Evolutionary conservation across 2,113 vertebrate species (phyloP).

Genomic region (Pterophyllum scalare): DNA sequence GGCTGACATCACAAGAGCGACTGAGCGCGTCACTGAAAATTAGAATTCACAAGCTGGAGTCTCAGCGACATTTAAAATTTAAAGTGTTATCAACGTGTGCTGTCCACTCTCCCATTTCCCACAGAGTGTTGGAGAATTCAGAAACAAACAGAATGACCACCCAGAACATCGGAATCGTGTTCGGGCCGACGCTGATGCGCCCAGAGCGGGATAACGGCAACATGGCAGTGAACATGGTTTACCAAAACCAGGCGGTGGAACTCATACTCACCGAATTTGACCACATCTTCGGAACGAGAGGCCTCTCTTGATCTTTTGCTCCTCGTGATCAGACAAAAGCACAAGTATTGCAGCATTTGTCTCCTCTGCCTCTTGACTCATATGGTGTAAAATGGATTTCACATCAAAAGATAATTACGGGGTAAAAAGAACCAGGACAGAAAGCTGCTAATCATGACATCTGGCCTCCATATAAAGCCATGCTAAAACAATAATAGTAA

Average conservation of each 20-base stretch:
- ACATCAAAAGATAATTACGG: slow-evolving; percentile 72
- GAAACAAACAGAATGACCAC: slow-evolving; percentile 90
- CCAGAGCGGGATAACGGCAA: slow-evolving; percentile 86
- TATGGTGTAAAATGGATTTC: slow-evolving; percentile 70
- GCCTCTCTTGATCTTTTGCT: slow-evolving; percentile 51
- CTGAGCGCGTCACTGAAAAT: background rate
- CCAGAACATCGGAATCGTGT: slow-evolving; percentile 95
- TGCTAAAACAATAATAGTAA: slow-evolving; percentile 74
- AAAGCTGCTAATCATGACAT: slow-evolving; percentile 75
- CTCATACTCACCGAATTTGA: slow-evolving; percentile 87
- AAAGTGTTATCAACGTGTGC: background rate
- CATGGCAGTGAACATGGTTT: slow-evolving; percentile 86
- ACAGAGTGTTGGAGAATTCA: slow-evolving; percentile 85
- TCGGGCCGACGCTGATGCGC: slow-evolving; percentile 91
- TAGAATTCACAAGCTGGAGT: background rate
- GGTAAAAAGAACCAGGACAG: slow-evolving; percentile 67
- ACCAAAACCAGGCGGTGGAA: slow-evolving; percentile 90
- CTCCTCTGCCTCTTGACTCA: slow-evolving; percentile 56
- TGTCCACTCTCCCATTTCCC: background rate
- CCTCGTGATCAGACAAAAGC: slow-evolving; percentile 47
- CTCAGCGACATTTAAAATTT: background rate
- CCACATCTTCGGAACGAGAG: slow-evolving; percentile 76
- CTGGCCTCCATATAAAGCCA: slow-evolving; percentile 69
- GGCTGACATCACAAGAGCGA: background rate
- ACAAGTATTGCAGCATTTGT: slow-evolving; percentile 60